phyloP scores from a whole-genome alignment of 2,888 invertebrate genomes.

The Laothoe populi region DNA sequence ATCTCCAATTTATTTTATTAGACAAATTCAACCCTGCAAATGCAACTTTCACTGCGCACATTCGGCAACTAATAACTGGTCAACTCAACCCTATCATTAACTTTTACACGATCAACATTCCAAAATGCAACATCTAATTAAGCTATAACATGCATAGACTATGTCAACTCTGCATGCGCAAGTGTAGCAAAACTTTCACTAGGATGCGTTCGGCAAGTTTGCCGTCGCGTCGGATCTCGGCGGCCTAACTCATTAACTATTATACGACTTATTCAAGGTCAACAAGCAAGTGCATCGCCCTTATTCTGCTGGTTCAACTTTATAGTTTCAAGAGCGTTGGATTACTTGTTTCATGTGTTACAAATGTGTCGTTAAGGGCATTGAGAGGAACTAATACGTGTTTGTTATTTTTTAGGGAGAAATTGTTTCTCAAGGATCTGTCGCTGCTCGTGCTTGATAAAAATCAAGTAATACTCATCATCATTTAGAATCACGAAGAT shows the following conservation, averaged over 20 bases:
- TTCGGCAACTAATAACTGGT: background rate
- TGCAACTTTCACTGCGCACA: background rate
- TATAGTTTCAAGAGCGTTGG: background rate
- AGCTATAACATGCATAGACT: background rate
- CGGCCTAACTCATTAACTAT: conserved; percentile 18
- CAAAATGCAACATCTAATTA: conserved; percentile 8
- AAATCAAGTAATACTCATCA: no score
- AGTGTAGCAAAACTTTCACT: conserved; percentile 7
- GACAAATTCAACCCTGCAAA: conserved; percentile 5
- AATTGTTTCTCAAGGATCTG: no score
- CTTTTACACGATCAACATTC: background rate
- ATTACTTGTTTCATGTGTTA: background rate
- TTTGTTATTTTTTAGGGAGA: background rate
- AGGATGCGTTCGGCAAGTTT: conserved; percentile 14
- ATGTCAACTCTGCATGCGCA: conserved; percentile 12
- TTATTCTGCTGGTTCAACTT: background rate
- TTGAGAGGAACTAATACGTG: no score
- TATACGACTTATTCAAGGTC: conserved; percentile 21
- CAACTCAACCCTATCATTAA: conserved; percentile 2
- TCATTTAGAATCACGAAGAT: no score
- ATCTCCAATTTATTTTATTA: no score
- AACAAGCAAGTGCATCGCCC: conserved; percentile 7
- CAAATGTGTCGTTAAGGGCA: no score
- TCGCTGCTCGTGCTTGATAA: no score
- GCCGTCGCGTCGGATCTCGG: conserved; percentile 9